These are phyloP conservation scores for Drosophila lini DNA, from an alignment of 1,140 invertebrate species.

Conservation along the genomic window DNA sequence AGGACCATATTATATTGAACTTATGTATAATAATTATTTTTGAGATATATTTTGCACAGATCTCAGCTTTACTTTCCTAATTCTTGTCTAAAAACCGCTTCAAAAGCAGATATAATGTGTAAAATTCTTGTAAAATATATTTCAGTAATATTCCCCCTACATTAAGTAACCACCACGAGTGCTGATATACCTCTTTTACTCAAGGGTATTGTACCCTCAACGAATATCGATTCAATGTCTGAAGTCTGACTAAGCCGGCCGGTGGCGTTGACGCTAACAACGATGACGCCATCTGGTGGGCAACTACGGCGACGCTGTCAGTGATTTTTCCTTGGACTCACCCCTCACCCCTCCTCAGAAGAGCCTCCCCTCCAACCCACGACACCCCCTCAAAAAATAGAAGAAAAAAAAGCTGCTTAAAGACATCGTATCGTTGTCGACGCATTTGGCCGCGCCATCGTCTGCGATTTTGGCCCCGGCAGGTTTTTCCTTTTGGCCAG, in stretches of 20 bases:
- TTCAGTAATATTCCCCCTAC: too few species aligned
- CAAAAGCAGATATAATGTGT: too few species aligned
- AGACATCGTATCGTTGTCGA: constrained; percentile 54
- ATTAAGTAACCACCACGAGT: too few species aligned
- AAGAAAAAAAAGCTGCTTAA: constrained; percentile 29
- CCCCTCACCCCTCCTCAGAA: neutral
- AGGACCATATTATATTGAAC: too few species aligned
- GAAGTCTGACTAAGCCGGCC: constrained; percentile 52
- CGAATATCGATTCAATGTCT: constrained; percentile 58
- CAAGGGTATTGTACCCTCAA: neutral
- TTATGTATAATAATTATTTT: neutral
- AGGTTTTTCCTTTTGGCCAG: constrained; percentile 67
- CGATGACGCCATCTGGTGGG: constrained; percentile 71
- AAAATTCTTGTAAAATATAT: too few species aligned
- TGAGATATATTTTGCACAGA: too few species aligned
- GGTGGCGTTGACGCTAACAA: constrained; percentile 53
- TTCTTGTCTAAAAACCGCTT: too few species aligned
- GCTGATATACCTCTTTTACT: neutral
- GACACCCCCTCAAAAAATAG: neutral
- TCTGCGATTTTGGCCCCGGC: constrained; percentile 53
- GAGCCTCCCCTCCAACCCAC: neutral
- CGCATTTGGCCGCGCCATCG: constrained; percentile 59
- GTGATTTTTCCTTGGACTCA: constrained; percentile 44
- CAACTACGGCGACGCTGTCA: constrained; percentile 52
- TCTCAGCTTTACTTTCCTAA: too few species aligned